These are phyloP conservation scores for Anastrepha obliqua DNA, from an alignment of 1,140 invertebrate genomes.

Conservation along the genomic window DNA sequence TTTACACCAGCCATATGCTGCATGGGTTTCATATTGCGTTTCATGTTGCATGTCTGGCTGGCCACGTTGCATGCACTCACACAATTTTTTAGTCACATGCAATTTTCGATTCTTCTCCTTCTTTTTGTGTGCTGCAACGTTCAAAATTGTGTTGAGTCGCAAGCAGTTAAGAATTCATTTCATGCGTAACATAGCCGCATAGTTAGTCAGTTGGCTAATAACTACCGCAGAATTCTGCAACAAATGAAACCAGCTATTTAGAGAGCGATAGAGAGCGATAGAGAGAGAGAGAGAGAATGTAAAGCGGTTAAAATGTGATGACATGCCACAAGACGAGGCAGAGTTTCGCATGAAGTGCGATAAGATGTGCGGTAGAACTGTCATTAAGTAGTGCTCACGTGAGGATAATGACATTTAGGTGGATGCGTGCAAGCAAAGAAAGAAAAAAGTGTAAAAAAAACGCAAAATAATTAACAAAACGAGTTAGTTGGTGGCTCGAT, in stretches of 20 bases:
- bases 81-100: slow-evolving; percentile 5
- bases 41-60: slow-evolving; percentile 31
- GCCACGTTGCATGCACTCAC: slow-evolving; percentile 35
- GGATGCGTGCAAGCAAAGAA: slow-evolving; percentile 8
- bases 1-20: neutral
- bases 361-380: slow-evolving; percentile 15
- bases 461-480: slow-evolving; percentile 27
- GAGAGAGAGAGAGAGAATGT: neutral
- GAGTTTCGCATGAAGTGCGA: neutral
- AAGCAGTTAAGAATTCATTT: slow-evolving; percentile 41
- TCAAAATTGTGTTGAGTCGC: neutral
- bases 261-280: neutral
- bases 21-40: neutral
- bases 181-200: slow-evolving; percentile 45
- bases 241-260: slow-evolving; percentile 26
- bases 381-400: slow-evolving; percentile 40
- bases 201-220: slow-evolving; percentile 8
- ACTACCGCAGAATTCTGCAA: neutral
- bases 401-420: slow-evolving; percentile 51
- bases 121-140: neutral
- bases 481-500: neutral
- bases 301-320: neutral
- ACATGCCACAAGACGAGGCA: neutral
- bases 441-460: neutral
- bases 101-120: neutral